A percentile compares a stretch with the other conserved stretches of the same genome.
Conservation (phyloP, 2,888 invertebrate genomes). For the Capitulum mitella region DNA sequence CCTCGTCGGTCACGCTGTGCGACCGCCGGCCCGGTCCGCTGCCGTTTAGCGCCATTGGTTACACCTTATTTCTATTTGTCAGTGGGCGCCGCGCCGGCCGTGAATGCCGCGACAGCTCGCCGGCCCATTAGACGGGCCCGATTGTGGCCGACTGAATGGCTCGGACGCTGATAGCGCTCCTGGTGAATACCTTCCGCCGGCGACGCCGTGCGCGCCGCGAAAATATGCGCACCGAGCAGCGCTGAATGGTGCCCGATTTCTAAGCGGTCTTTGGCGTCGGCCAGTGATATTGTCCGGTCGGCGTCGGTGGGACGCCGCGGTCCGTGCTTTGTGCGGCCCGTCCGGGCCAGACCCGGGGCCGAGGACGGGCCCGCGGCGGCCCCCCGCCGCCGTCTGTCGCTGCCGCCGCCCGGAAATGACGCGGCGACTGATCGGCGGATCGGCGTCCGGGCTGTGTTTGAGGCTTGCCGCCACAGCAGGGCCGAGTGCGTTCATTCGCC, state of each 20-base stretch:
- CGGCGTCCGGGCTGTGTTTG: not conserved
- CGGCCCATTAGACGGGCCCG: not conserved
- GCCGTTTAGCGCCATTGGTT: constrained; percentile 15
- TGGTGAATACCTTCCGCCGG: constrained; percentile 9
- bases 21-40: not conserved
- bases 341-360: not conserved
- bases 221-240: not conserved
- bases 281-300: not conserved
- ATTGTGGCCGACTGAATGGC: not conserved
- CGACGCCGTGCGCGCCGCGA: not conserved
- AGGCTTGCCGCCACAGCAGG: not conserved
- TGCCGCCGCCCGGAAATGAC: constrained; percentile 1
- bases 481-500: not conserved
- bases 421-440: not conserved
- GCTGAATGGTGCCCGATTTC: not conserved
- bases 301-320: not conserved
- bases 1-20: not conserved
- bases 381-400: not conserved
- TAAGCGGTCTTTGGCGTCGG: not conserved
- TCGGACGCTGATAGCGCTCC: not conserved
- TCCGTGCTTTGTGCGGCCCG: not conserved
- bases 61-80: constrained; percentile 25
- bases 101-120: constrained; percentile 7
- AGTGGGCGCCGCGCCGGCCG: not conserved
- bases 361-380: not conserved